Base-by-base conservation (phyloP, 2,797 vertebrate genomes). In the Argya squamiceps region DNA sequence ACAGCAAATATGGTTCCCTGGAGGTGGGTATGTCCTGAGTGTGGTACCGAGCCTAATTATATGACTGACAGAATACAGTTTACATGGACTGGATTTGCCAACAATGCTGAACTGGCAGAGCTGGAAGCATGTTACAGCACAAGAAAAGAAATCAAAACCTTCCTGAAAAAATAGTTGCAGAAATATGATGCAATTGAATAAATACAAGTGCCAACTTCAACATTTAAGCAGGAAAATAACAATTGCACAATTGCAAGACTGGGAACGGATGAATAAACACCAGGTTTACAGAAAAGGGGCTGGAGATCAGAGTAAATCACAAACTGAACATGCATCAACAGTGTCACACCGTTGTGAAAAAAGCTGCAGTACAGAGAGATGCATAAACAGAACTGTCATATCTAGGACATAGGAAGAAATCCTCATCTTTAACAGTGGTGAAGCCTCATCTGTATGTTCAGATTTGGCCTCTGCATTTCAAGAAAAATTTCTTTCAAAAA, bases 361-460 rank as follows among this genome's bases (percentile, higher is more conserved):
- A 94, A 75, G 47, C 70, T 71, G 60, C 84, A 26, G 64, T 80
- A 92, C 41, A 68, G 41, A 79, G 73, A 76, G 34, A 88, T 36
- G 43, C 34, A 1, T 93, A 89, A 94, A 90, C 73, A 93, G 84
- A 95, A 81, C 88, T 95, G 89, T 93, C 92, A 41, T 64, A 94
- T 93, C 65, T 95, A 89, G 91, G 89, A 89, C 84, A 77, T 60
- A 56, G 0, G 2, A 83, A 86, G n/a, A 94, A 91, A 71, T 76
- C 56, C 5, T 93, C 37, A 7, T 58, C 36, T 62, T 71, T 81
- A 53, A 74, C 43, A 62, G 39, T n/a, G 6, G 16, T 60, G 78
- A 80, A 85, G 37, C 44, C 53, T 91, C 30, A 41, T 76, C 60
- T 77, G 15, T 59, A 78, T n/a, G 36, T 60, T 89, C 67, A 71